Evolutionary conservation across 37 sponge, comb jelly and placozoan species (phyloP).

Genomic region (Chondrosia reniformis): DNA sequence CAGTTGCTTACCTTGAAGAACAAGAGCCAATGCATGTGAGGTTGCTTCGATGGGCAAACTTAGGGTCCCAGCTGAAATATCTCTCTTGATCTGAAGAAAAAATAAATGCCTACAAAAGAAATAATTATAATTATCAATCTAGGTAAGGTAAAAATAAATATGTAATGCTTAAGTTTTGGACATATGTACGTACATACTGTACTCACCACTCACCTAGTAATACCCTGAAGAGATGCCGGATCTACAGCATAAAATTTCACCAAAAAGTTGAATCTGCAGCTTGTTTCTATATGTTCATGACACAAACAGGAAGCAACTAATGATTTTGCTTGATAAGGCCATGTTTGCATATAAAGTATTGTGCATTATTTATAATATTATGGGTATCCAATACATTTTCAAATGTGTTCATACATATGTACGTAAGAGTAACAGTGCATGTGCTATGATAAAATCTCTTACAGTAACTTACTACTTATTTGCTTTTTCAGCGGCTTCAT

Average conservation of each 20-base stretch:
- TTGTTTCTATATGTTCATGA: background rate
- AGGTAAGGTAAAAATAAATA: background rate
- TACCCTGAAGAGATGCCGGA: constrained; percentile 19
- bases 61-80: constrained; percentile 35
- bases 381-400: too few species aligned
- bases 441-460: background rate
- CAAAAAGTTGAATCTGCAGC: constrained; percentile 20
- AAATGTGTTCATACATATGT: too few species aligned
- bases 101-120: constrained; percentile 29
- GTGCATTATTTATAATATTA: too few species aligned
- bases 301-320: too few species aligned
- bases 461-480: constrained; percentile 41
- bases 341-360: too few species aligned
- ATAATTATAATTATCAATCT: background rate
- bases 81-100: constrained; percentile 52
- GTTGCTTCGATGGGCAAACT: background rate
- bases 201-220: constrained; percentile 1
- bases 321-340: too few species aligned
- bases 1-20: constrained; percentile 31
- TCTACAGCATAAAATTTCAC: constrained; percentile 51
- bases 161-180: background rate
- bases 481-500: constrained; percentile 54
- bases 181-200: background rate
- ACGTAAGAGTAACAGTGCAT: too few species aligned
- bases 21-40: constrained; percentile 20